These are phyloP conservation scores for Meloe dianella DNA, from an alignment of 2,888 invertebrate species.

Conservation along the genomic window DNA sequence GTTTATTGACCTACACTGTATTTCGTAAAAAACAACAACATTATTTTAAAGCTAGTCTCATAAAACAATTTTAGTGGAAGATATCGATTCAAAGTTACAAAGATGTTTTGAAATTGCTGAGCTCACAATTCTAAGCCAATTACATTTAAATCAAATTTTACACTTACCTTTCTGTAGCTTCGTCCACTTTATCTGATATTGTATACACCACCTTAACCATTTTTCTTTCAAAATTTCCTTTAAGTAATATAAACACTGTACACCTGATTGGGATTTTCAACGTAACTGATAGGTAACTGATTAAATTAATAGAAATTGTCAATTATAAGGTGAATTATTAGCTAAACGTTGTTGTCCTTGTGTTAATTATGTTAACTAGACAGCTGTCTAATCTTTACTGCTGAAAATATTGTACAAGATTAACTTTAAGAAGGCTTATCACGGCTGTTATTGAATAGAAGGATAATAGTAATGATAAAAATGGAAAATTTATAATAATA, in stretches of 20 bases:
- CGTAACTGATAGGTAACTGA: neutral
- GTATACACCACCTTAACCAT: slow-evolving; percentile 37
- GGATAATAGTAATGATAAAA: neutral
- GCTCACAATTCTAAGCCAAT: neutral
- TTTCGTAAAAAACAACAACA: too few species aligned
- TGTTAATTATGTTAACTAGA: slow-evolving; percentile 3
- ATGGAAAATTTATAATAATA: too few species aligned
- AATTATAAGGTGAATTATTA: neutral
- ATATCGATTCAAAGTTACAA: too few species aligned
- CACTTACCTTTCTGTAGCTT: slow-evolving; percentile 31
- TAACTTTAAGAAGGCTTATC: neutral
- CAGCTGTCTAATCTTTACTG: slow-evolving; percentile 3
- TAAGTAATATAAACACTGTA: neutral
- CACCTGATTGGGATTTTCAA: neutral
- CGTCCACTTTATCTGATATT: slow-evolving; percentile 38
- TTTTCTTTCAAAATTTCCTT: neutral
- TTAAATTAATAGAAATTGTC: neutral
- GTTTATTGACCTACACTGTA: slow-evolving; percentile 20
- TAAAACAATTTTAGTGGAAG: too few species aligned
- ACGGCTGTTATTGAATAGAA: neutral
- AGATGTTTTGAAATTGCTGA: neutral
- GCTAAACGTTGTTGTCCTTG: slow-evolving; percentile 2
- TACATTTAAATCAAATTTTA: neutral
- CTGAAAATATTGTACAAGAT: neutral
- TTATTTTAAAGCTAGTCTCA: too few species aligned